Evolutionary conservation across 2,113 vertebrate species (phyloP), one percentile per base, ranked within the genome.

Genomic region (Neodon shergylaensis): DNA sequence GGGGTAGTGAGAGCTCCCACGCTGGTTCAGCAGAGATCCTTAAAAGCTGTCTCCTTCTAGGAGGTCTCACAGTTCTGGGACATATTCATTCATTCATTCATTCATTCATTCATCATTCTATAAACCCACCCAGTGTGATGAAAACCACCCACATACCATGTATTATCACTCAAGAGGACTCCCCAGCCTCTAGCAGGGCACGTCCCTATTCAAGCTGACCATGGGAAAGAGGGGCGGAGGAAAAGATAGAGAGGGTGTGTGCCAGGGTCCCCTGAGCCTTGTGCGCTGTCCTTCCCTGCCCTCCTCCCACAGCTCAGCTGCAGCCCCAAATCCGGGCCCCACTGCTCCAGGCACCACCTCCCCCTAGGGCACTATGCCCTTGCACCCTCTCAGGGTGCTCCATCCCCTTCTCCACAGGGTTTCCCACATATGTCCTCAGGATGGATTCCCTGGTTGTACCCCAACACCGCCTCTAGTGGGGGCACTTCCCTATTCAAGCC

Each of bases 311-410:
- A 17, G 1, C 36, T 73, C 63, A 58, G n/a, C n/a, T 31, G 47
- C 89, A 52, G 42, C 63, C n/a, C 72, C 12, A 17, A 0, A 12
- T 10, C 81, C 66, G 31, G 3, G 36, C 42, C 68, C 36, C 6
- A 26, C 44, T 5, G 7, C 5, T 3, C 42, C 47, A 7, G 61
- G 28, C 31, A 9, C 44, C 0, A 26, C 12, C 68, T 63, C 2
- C 0, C 26, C 88, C 28, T 16, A 3, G 65, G 7, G 93, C 44
- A 14, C 70, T 0, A 17, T 3, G 4, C 33, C n/a, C 42, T 7
- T 2, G 5, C 7, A 13, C 12, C 2, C 2, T 16, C 65, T 81
- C 14, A 0, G 14, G 52, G 65, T 11, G 6, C 39, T 42, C 0
- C 0, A n/a, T 39, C 24, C 31, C 28, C 21, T 31, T 26, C 42